Base-by-base conservation (phyloP, 2,797 vertebrate genomes). In the Pachyuromys duprasi region DNA sequence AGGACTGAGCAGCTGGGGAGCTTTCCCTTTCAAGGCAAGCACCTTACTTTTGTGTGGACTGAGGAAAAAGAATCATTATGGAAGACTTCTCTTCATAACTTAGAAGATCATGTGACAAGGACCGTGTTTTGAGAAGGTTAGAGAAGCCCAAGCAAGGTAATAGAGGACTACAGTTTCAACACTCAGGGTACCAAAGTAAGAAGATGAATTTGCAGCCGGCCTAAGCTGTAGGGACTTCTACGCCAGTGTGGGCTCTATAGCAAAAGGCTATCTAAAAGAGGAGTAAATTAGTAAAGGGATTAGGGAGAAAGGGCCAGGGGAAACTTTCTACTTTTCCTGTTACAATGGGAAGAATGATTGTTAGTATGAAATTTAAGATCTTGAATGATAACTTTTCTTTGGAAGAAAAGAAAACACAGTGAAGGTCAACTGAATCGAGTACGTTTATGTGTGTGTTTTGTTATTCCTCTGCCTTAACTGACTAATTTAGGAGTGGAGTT, bases 341-440 rank as follows among this genome's bases (percentile, higher is more conserved):
- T 20, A 18, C 28, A 83, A 42, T 78, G 49, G 6, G 15, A 93
- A 45, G 17, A 94, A 75, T 76, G 95, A 89, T 13, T 57, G 26
- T 26, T 74, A 70, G 3, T 81, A 3, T 8, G 15, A 72, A 93
- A 96, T 87, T 91, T 81, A 93, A 88, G 22, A 57, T 80, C 62
- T 93, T 57, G 55, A 57, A 3, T 57, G 12, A 57, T 57, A 49
- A 49, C 8, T 89, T 79, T 92, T 74, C 45, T 78, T 89, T 70
- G 8, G 36, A 15, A 82, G 92, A 78, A 49, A 5, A 87, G 82
- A 57, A 91, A 8, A 93, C 65, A 67, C 75, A 75, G 94, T 13
- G 62, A 89, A 93, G 20, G 15, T 80, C 24, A 89, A 49, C 28
- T 78, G 22, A 42, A 7, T 62, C 72, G 14, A 90, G 53, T 72